Conservation (phyloP, 2,888 invertebrate species). For the Drosophila antonietae region DNA sequence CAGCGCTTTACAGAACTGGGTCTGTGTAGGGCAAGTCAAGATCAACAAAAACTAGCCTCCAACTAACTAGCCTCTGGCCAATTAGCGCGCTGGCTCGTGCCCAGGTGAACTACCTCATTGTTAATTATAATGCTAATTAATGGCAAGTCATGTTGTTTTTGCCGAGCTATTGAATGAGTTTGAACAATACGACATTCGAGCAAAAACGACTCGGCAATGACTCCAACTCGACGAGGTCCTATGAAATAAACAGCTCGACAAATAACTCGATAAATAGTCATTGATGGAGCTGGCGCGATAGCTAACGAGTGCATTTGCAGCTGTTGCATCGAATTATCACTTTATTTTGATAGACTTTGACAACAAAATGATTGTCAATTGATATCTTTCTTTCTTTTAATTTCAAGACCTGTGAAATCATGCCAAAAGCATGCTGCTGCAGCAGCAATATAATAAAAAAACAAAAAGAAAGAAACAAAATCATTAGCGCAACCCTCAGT, state of each 20-base stretch:
- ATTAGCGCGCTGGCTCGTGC: slow-evolving; percentile 70
- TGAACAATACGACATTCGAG: slow-evolving; percentile 9
- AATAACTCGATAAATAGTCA: not conserved
- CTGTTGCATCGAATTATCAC: slow-evolving; percentile 18
- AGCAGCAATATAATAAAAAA: slow-evolving; percentile 28
- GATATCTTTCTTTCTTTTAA: not conserved
- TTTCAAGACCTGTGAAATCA: slow-evolving; percentile 59
- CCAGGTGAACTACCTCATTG: slow-evolving; percentile 71
- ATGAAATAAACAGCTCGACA: slow-evolving; percentile 12
- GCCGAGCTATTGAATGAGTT: slow-evolving; percentile 19
- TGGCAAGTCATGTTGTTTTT: slow-evolving; percentile 57
- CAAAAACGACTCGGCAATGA: slow-evolving; percentile 28
- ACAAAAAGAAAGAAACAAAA: slow-evolving; percentile 26
- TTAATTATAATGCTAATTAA: slow-evolving; percentile 71
- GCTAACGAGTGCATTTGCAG: not conserved
- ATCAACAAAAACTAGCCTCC: slow-evolving; percentile 38
- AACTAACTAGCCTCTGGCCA: slow-evolving; percentile 36
- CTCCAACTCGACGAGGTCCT: slow-evolving; percentile 28
- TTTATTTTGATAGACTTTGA: slow-evolving; percentile 38
- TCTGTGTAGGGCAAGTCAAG: slow-evolving; percentile 66
- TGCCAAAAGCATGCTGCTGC: slow-evolving; percentile 63
- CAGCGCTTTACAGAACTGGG: slow-evolving; percentile 19
- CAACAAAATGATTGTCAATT: slow-evolving; percentile 38
- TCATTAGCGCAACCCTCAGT: slow-evolving; percentile 46
- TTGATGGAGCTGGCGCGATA: not conserved